These are phyloP conservation scores for Wiebesia pumilae DNA, from an alignment of 1,140 invertebrate species.

Conservation along the genomic window DNA sequence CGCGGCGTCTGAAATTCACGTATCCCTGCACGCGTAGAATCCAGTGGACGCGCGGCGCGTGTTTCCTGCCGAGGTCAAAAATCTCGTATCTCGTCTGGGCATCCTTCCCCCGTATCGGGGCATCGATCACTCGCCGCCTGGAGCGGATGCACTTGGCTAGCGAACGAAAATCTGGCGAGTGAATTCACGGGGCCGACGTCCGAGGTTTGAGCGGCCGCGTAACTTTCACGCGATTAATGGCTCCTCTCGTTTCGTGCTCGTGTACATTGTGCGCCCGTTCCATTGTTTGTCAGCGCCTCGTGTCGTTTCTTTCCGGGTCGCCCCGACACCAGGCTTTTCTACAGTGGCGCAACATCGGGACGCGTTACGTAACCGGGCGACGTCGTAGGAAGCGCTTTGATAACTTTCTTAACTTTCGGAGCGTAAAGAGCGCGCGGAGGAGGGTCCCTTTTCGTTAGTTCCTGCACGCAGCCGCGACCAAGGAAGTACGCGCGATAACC, in stretches of 20 bases:
- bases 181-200: background rate
- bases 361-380: background rate
- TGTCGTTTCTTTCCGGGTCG: background rate
- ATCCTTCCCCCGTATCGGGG: background rate
- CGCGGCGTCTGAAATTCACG: background rate
- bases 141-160: background rate
- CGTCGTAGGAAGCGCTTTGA: background rate
- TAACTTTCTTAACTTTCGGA: background rate
- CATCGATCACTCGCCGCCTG: background rate
- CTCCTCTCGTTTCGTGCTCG: background rate
- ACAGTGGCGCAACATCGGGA: too few relatives aligned
- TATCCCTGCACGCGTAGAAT: background rate
- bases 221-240: background rate
- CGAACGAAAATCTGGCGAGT: background rate
- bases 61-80: conserved; percentile 19
- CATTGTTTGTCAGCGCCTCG: background rate
- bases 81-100: background rate
- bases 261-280: background rate
- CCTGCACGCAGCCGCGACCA: too few relatives aligned
- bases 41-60: background rate
- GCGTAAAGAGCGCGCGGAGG: background rate
- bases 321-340: background rate
- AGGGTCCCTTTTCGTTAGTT: too few relatives aligned
- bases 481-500: too few relatives aligned
- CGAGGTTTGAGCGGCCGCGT: background rate